Base-by-base conservation (phyloP, 2,797 vertebrate species). In the Aplochiton taeniatus region DNA sequence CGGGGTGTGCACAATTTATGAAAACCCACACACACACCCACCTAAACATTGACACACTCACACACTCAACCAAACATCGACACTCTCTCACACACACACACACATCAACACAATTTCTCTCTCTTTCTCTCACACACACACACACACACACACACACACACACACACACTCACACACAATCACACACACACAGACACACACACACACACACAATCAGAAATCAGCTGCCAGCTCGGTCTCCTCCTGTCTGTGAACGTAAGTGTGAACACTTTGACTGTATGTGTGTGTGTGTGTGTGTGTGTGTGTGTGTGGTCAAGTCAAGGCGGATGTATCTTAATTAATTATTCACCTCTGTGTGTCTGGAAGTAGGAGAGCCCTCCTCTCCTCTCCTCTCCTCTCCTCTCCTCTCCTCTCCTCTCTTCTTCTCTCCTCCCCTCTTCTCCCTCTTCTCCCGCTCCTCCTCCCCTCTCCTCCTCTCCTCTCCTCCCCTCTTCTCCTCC, bases 341-440 rank as follows among this genome's bases (percentile, higher is more conserved):
- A 51, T 62, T 62, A 48, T 51, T 62, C 48, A 17, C 5, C 31
- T 49, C 20, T 62, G 48, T 43, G 43, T 49, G 17, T 31, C 31
- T 31, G 31, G 31, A 31, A 31, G 3, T 2, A 31, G 31, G 31
- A 6, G 31, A 31, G 31, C 48, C 43, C 42, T 41, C 11, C 16
- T n/a, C n/a, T 18, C 47, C 46, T 16, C 31, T 9, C 47, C 50
- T 20, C 6, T 20, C 9, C 13, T 5, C 42, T 49, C 43, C 51
- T 41, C n/a, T 41, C 10, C 14, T 9, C 45, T 46, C 60, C 14
- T 8, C 19, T 12, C 12, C 58, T 13, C 19, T 42, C 9, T 11
- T 16, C 17, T 18, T 3, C 60, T 62, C 51, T 51, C 48, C 50
- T 51, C 48, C 17, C 10, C 31, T 48, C 20, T 62, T 48, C 42